Evolutionary conservation across 2,888 invertebrate species (phyloP).

Genomic region (Acrobasis repandana): DNA sequence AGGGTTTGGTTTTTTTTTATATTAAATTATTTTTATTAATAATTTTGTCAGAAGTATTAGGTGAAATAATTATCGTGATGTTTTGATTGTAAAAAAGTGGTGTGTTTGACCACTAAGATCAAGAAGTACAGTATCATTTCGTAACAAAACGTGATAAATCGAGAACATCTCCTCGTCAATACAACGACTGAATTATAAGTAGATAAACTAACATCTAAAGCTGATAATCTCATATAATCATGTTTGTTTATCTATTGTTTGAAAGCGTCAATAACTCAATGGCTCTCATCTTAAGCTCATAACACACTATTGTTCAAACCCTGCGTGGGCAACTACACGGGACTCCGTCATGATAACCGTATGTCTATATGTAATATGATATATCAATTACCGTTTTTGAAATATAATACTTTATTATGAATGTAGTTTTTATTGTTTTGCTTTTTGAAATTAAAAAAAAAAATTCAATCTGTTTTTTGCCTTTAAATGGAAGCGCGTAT

Average conservation of each 20-base stretch:
- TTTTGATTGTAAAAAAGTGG: no score
- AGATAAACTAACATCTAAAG: conserved; percentile 11
- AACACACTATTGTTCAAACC: conserved; percentile 9
- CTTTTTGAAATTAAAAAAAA: background rate
- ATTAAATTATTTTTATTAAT: no score
- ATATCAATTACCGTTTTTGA: conserved; percentile 11
- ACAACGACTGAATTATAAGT: background rate
- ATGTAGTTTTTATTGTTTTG: background rate
- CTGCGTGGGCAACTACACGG: conserved; percentile 13
- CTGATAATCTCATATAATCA: conserved; percentile 13
- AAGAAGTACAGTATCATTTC: background rate
- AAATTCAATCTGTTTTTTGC: no score
- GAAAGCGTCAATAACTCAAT: conserved; percentile 16
- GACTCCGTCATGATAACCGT: conserved; percentile 1
- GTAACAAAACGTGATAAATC: conserved; percentile 11
- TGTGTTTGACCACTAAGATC: no score
- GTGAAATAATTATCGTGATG: no score
- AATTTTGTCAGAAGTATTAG: no score
- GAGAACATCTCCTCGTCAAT: conserved; percentile 2
- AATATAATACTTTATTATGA: background rate
- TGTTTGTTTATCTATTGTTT: conserved; percentile 19
- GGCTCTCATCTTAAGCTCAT: conserved; percentile 8
- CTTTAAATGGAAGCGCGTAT: no score
- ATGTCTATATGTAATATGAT: conserved; percentile 11
- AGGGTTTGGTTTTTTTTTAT: no score